A percentile compares a stretch with the other conserved stretches of the same genome.
Evolutionary conservation across 2,113 vertebrate genomes (phyloP).

Genomic region (Arizona elegans): DNA sequence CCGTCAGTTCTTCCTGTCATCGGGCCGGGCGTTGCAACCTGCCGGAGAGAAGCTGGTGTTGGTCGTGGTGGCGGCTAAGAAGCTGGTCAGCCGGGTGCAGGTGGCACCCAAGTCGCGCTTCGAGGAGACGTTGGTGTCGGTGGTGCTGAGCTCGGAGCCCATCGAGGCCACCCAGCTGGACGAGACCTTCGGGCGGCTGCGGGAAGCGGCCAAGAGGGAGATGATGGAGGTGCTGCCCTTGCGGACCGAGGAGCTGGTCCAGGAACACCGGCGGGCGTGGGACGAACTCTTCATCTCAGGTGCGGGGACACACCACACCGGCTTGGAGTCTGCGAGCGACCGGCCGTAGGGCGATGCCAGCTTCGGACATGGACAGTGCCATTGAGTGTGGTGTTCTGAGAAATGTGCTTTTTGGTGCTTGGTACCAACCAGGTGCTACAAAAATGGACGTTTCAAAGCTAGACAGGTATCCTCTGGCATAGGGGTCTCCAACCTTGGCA

Average conservation of each 20-base stretch:
- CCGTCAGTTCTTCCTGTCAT: constrained; percentile 82
- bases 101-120: constrained; percentile 82
- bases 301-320: constrained; percentile 39
- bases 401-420: not conserved
- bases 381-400: not conserved
- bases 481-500: not conserved
- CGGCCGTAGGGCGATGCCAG: no score
- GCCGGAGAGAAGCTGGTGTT: constrained; percentile 71
- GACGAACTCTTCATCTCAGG: constrained; percentile 91
- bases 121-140: constrained; percentile 81
- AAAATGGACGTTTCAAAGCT: not conserved
- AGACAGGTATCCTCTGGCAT: not conserved
- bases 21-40: constrained; percentile 72
- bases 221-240: constrained; percentile 83
- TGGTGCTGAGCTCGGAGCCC: constrained; percentile 81
- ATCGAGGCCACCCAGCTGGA: constrained; percentile 74
- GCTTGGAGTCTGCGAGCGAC: no score
- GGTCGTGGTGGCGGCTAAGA: constrained; percentile 85
- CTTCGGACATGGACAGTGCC: not conserved
- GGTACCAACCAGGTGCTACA: not conserved
- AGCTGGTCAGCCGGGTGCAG: constrained; percentile 76
- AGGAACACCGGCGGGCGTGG: constrained; percentile 91
- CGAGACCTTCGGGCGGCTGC: constrained; percentile 77
- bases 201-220: constrained; percentile 83
- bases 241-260: constrained; percentile 76